phyloP scores from a whole-genome alignment of 2,888 invertebrate genomes.

The Lapara coniferarum region DNA sequence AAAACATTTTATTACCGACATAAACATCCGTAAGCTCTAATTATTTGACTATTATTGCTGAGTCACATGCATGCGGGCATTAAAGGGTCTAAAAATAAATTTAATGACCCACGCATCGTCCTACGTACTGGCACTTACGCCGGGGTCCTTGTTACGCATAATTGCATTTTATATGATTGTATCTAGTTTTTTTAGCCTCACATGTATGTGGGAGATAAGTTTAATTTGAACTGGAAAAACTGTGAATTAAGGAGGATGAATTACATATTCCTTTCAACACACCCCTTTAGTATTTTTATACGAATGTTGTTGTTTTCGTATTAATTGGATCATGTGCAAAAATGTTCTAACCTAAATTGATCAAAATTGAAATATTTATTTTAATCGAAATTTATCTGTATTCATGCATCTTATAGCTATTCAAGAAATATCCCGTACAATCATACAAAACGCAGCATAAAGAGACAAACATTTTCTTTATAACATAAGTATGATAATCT shows the following conservation, averaged over 20 bases:
- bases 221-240: not conserved
- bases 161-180: conserved; percentile 4
- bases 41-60: conserved; percentile 2
- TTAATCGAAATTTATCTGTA: too few species aligned
- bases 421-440: too few species aligned
- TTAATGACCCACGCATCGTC: conserved; percentile 12
- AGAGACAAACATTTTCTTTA: not conserved
- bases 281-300: too few species aligned
- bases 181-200: not conserved
- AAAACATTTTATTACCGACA: conserved; percentile 3
- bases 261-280: too few species aligned
- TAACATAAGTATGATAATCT: not conserved
- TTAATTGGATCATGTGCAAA: too few species aligned
- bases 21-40: conserved; percentile 5
- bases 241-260: too few species aligned
- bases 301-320: too few species aligned
- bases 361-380: too few species aligned
- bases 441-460: not conserved
- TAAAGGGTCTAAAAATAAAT: conserved; percentile 19
- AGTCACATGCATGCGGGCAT: not conserved
- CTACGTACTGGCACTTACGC: conserved; percentile 11
- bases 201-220: not conserved
- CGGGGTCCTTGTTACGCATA: not conserved
- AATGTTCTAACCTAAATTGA: too few species aligned
- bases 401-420: too few species aligned